phyloP scores from a whole-genome alignment of 2,113 vertebrate genomes.

The Alexandromys fortis region DNA sequence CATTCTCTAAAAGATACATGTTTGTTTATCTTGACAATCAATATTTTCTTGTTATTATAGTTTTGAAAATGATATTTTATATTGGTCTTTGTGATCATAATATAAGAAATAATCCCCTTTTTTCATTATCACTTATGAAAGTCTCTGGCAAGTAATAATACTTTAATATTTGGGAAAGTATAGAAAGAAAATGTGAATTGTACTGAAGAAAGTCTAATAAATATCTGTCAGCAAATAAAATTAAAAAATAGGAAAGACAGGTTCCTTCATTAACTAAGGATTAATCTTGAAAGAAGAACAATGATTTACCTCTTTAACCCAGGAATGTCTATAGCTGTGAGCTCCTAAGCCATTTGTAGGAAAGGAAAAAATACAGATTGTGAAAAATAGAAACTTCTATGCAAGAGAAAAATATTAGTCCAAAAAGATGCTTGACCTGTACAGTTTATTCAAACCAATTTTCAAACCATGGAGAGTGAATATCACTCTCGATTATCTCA shows the following conservation, averaged over 20 bases:
- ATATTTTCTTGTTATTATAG: not conserved
- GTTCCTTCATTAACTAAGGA: not conserved
- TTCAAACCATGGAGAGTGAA: not conserved
- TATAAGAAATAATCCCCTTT: not conserved
- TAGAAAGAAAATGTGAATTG: not conserved
- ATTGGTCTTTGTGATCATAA: not conserved
- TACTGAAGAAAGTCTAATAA: not conserved
- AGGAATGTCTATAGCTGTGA: not conserved
- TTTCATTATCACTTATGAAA: conserved; percentile 11
- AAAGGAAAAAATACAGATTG: not conserved
- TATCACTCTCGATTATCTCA: not conserved
- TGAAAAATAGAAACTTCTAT: not conserved
- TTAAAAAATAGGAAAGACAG: not conserved
- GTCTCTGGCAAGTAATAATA: not conserved
- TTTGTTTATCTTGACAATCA: conserved; percentile 5
- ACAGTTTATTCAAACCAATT: not conserved
- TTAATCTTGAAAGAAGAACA: not conserved
- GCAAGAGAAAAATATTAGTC: not conserved
- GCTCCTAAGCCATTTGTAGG: not conserved
- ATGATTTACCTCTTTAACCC: not conserved
- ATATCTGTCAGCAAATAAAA: not conserved
- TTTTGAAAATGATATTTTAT: not conserved
- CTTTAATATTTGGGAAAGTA: not conserved
- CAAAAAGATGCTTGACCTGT: not conserved
- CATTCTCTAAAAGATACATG: not conserved